These are phyloP conservation scores for Anguilla megastoma DNA, from an alignment of 2,797 vertebrate genomes.

Conservation along the genomic window DNA sequence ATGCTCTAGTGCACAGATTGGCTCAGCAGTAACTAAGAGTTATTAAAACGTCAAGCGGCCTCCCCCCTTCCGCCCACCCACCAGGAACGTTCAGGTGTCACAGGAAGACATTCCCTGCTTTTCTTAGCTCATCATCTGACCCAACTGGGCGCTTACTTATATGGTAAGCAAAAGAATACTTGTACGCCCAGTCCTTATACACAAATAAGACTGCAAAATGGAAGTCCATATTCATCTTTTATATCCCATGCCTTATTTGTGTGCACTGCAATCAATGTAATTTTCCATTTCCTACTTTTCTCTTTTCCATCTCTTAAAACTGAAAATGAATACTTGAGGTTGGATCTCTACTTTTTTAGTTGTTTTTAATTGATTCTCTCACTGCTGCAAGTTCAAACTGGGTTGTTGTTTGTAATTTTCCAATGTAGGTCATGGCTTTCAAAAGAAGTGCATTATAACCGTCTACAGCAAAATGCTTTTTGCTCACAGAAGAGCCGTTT, in stretches of 20 bases:
- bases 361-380: slow-evolving; percentile 54
- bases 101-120: not conserved
- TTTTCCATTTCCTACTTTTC: slow-evolving; percentile 28
- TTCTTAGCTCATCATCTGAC: not conserved
- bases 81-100: not conserved
- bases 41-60: not conserved
- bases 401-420: slow-evolving; percentile 64
- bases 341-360: slow-evolving; percentile 31
- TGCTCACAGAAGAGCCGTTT: not conserved
- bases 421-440: slow-evolving; percentile 65
- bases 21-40: not conserved
- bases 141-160: not conserved
- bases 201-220: not conserved
- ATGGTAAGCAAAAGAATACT: not conserved
- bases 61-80: not conserved
- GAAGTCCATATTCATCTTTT: not conserved
- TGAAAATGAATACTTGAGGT: slow-evolving; percentile 33
- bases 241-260: not conserved
- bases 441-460: slow-evolving; percentile 44
- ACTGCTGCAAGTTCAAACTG: slow-evolving; percentile 48
- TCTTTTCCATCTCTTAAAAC: slow-evolving; percentile 48
- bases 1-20: not conserved
- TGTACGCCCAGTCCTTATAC: not conserved
- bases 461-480: slow-evolving; percentile 20
- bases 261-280: slow-evolving; percentile 24